A percentile compares a stretch with the other conserved stretches of the same genome.
Conservation (phyloP, 2,113 vertebrate genomes). For the Vimba vimba region DNA sequence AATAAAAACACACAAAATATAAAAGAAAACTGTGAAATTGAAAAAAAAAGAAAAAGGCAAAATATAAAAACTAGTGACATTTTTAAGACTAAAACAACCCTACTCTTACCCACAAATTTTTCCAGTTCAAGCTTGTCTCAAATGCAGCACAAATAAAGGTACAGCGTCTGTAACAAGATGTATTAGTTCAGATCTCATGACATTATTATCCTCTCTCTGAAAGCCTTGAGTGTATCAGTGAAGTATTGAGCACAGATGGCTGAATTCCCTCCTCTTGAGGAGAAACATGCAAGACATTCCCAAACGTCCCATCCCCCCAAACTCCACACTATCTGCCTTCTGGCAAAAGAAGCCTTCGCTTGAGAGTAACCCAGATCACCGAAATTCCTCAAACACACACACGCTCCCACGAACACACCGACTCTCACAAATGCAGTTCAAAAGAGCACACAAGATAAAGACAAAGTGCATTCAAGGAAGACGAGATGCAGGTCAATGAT, state of each 20-base stretch:
- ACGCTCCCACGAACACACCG: constrained; percentile 19
- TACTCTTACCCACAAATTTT: background rate
- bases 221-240: background rate
- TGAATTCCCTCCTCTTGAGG: constrained; percentile 33
- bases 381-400: constrained; percentile 35
- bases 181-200: background rate
- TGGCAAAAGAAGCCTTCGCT: constrained; percentile 56
- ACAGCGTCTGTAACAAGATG: background rate
- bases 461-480: constrained; percentile 19
- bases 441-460: background rate
- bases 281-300: constrained; percentile 53
- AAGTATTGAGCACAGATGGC: constrained; percentile 40
- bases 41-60: background rate
- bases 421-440: constrained; percentile 9
- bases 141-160: background rate
- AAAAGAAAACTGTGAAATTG: background rate
- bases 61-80: background rate
- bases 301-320: constrained; percentile 21
- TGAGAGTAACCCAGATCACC: constrained; percentile 55
- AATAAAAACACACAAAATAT: background rate
- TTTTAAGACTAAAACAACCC: too few relatives aligned
- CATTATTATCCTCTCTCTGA: background rate
- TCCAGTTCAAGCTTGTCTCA: background rate
- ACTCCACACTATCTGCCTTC: constrained; percentile 48
- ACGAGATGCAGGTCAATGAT: background rate